Conservation (phyloP, 1,140 invertebrate genomes). For the Procambarus virginalis region DNA sequence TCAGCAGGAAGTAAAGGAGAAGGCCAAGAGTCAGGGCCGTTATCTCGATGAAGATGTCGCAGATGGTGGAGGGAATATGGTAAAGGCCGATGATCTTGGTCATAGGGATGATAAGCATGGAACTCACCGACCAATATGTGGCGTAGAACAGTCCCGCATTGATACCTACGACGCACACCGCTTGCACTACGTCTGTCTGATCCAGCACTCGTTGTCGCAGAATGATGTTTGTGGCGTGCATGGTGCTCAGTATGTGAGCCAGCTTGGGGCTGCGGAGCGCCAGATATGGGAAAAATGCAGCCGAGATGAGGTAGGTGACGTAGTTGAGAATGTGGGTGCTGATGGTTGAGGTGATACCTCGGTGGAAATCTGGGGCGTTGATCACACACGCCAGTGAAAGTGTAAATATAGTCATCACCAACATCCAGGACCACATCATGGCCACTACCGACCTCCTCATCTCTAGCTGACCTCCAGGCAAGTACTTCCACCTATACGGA, state of each 20-base stretch:
- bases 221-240: neutral
- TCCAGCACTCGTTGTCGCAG: neutral
- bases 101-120: neutral
- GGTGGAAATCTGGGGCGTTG: slow-evolving; percentile 15
- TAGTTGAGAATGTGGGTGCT: slow-evolving; percentile 51
- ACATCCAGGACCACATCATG: slow-evolving; percentile 26
- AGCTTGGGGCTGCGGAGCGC: slow-evolving; percentile 8
- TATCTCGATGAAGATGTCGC: slow-evolving; percentile 39
- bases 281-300: slow-evolving; percentile 37
- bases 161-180: slow-evolving; percentile 11
- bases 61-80: slow-evolving; percentile 34
- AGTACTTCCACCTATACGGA: slow-evolving; percentile 31
- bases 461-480: slow-evolving; percentile 12
- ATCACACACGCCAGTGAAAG: slow-evolving; percentile 29
- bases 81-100: slow-evolving; percentile 12
- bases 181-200: slow-evolving; percentile 14
- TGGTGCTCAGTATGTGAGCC: neutral
- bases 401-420: slow-evolving; percentile 1
- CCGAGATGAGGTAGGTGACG: slow-evolving; percentile 21
- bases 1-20: slow-evolving; percentile 42
- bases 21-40: slow-evolving; percentile 28
- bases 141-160: slow-evolving; percentile 2
- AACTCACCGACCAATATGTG: neutral
- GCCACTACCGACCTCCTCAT: slow-evolving; percentile 6
- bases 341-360: slow-evolving; percentile 12